Base-by-base conservation (phyloP, 1,140 invertebrate species). In the Tigriopus japonicus region DNA sequence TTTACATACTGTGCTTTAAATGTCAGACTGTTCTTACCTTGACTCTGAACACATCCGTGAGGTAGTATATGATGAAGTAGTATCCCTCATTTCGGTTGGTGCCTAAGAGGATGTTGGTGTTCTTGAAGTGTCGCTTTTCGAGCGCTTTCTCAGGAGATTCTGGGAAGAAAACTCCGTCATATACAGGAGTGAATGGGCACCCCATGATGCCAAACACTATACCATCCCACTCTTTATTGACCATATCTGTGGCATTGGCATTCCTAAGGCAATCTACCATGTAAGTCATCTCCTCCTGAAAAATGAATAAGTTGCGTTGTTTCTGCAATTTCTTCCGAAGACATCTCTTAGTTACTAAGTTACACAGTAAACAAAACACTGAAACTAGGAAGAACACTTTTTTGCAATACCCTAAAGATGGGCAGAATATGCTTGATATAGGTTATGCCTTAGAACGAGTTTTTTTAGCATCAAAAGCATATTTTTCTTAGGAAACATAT, bases 11-110 rank as follows among this genome's bases (percentile, higher is more conserved):
- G 9, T 9, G 3, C 28, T n/a, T 9, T 35, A 9, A 35, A 53
- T 28, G 40, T 17, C 24, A n/a, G 52, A 5, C 9, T 3, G 3
- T 35, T 35, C 28, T 35, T 35, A 35, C 86, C 65, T 87, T 82
- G 66, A 84, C 84, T 42, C 81, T 79, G 66, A 90, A 87, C 23
- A 87, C 69, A 64, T 87, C 83, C 2, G 82, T 84, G 19, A 89
- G 71, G 68, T 90, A 90, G 70, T 96, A 95, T 60, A 94, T 82
- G 56, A 93, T 86, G 68, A 93, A 96, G 68, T 87, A 96, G 68
- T 85, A 87, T 9, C 88, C 90, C 71, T 98, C 93, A 70, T 98
- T 90, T 0, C 81, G 82, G 69, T 95, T 95, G 42, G 83, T 87
- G 6, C 93, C 93, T 76, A 94, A 81, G 15, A 98, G 73, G 63